Percentiles rank a stretch among this genome's conserved stretches.
Evolutionary conservation across 2,888 invertebrate genomes (phyloP).

Genomic region (Eilema caniola): DNA sequence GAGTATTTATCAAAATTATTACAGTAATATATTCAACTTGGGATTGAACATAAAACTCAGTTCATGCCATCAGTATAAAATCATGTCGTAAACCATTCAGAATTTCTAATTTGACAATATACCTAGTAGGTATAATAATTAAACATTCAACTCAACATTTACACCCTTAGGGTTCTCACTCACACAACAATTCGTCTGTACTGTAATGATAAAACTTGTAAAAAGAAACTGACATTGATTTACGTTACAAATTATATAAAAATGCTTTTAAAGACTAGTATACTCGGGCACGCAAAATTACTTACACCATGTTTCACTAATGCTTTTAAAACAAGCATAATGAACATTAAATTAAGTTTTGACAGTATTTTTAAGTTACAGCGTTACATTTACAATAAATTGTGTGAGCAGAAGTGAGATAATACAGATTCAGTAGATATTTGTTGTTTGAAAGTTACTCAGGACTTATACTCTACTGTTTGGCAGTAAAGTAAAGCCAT

Average conservation of each 20-base stretch:
- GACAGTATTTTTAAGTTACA: neutral
- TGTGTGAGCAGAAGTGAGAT: neutral
- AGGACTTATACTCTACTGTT: neutral
- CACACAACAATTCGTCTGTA: neutral
- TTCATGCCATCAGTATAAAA: constrained; percentile 9
- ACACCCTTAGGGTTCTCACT: neutral
- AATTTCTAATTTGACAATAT: neutral
- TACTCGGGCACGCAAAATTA: neutral
- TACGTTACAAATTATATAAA: neutral
- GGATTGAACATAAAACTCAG: constrained; percentile 8
- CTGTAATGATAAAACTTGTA: neutral
- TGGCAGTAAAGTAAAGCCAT: neutral
- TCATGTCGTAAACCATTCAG: constrained; percentile 31
- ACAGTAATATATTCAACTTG: neutral
- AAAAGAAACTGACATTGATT: neutral
- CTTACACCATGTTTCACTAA: neutral
- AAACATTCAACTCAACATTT: neutral
- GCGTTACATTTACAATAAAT: neutral
- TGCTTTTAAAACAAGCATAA: too few species aligned
- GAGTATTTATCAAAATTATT: constrained; percentile 11
- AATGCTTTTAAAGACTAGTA: too few species aligned
- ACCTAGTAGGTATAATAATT: constrained; percentile 1
- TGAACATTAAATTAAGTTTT: neutral
- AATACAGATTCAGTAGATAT: neutral
- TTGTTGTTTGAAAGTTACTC: neutral